Evolutionary conservation across 1,140 invertebrate species (phyloP).

Genomic region (Drosophila baimaii): DNA sequence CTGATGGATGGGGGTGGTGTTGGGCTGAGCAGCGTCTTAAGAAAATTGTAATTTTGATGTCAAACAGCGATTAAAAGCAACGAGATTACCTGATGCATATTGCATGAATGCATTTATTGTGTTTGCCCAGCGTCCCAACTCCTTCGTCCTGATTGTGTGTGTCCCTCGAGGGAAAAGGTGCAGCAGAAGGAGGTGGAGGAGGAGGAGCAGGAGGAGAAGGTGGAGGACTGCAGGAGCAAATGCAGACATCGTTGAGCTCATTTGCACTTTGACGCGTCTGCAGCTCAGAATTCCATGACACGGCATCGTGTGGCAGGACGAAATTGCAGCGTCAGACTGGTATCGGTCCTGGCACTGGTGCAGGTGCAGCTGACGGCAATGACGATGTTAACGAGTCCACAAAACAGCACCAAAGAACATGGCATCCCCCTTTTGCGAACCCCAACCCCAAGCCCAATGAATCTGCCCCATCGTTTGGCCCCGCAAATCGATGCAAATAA

Average conservation of each 20-base stretch:
- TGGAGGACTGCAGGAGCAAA: constrained; percentile 9
- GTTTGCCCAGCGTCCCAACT: constrained; percentile 56
- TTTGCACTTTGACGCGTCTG: constrained; percentile 76
- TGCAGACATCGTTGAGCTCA: constrained; percentile 69
- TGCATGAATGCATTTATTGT: constrained; percentile 78
- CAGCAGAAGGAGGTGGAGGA: not conserved
- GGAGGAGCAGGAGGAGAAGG: not conserved
- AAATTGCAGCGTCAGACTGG: constrained; percentile 58
- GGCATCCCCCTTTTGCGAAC: constrained; percentile 4
- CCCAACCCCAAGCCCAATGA: constrained; percentile 5
- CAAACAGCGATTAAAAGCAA: constrained; percentile 84
- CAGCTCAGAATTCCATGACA: constrained; percentile 49
- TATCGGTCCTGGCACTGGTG: constrained; percentile 46
- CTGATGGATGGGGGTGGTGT: constrained; percentile 12
- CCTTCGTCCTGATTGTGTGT: constrained; percentile 15
- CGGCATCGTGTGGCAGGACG: constrained; percentile 42
- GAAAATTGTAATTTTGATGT: constrained; percentile 83
- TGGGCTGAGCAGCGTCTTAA: constrained; percentile 67
- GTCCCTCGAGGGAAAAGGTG: not conserved
- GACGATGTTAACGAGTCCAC: constrained; percentile 78
- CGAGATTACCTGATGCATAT: constrained; percentile 83
- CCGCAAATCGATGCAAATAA: constrained; percentile 57
- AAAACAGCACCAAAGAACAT: constrained; percentile 50
- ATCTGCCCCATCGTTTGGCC: not conserved
- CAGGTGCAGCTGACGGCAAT: constrained; percentile 72